Conservation (phyloP, 2,113 vertebrate genomes). For the Thryonomys swinderianus region DNA sequence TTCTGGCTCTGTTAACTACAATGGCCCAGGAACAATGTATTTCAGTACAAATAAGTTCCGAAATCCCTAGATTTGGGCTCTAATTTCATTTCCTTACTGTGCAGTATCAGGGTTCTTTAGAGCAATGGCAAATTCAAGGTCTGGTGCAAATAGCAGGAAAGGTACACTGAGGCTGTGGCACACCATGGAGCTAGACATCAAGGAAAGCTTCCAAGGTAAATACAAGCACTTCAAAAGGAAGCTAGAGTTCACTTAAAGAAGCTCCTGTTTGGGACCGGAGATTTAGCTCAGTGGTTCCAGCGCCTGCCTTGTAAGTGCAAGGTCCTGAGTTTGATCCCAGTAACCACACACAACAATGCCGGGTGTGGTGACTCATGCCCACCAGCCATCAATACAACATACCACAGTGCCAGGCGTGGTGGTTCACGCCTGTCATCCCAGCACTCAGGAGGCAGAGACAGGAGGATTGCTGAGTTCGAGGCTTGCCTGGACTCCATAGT, state of each 20-base stretch:
- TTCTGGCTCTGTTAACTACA: conserved; percentile 21
- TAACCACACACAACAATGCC: no score
- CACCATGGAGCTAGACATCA: neutral
- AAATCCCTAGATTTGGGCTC: neutral
- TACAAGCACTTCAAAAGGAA: neutral
- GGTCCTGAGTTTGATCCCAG: no score
- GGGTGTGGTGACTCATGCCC: no score
- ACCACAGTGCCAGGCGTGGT: no score
- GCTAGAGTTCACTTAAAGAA: neutral
- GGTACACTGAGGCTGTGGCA: neutral
- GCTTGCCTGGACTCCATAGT: no score
- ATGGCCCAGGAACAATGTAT: neutral
- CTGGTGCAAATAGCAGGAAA: neutral
- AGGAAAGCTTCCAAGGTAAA: conserved; percentile 1
- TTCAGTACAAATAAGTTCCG: conserved; percentile 6
- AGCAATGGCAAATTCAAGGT: neutral
- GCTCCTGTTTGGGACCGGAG: no score
- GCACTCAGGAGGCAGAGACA: no score
- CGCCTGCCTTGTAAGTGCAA: no score
- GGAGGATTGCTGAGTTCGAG: no score
- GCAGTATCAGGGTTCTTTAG: neutral
- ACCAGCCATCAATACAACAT: no score
- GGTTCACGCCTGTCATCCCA: no score
- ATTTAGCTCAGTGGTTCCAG: no score
- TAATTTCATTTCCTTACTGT: neutral